Evolutionary conservation across 2,888 invertebrate species (phyloP).

Genomic region (Drosophila atripex): DNA sequence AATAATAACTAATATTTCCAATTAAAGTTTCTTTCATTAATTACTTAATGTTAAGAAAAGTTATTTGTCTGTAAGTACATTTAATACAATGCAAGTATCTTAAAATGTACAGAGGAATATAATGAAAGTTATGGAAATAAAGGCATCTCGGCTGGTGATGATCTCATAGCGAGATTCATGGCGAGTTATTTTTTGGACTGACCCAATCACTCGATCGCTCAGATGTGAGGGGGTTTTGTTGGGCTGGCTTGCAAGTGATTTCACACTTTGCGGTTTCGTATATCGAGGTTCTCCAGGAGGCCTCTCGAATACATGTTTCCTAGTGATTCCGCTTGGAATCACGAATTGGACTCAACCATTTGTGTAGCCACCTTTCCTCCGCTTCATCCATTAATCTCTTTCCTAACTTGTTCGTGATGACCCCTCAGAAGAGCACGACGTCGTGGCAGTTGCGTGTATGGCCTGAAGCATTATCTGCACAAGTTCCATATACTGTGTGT

Average conservation of each 20-base stretch:
- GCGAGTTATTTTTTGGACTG: conserved; percentile 16
- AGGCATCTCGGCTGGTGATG: conserved; percentile 29
- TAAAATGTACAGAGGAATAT: too few species aligned
- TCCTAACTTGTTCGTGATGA: conserved; percentile 11
- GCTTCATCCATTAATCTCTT: conserved; percentile 6
- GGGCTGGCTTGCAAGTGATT: not conserved
- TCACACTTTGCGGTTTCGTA: not conserved
- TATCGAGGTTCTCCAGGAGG: not conserved
- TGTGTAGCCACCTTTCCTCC: conserved; percentile 2
- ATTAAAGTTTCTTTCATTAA: conserved; percentile 16
- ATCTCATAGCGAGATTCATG: conserved; percentile 30
- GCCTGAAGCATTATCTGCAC: conserved; percentile 31
- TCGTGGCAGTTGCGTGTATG: conserved; percentile 44
- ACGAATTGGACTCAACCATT: conserved; percentile 2
- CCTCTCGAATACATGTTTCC: not conserved
- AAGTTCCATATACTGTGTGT: conserved; percentile 29
- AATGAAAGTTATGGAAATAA: conserved; percentile 1
- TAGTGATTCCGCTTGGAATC: not conserved
- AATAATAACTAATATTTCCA: conserved; percentile 7
- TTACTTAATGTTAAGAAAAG: conserved; percentile 8
- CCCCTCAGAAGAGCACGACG: conserved; percentile 16
- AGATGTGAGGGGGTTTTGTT: conserved; percentile 1
- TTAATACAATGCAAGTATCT: too few species aligned
- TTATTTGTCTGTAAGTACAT: too few species aligned
- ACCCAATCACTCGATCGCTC: conserved; percentile 11